Conservation (phyloP, 2,888 invertebrate species). For the Tetramorium bicarinatum region DNA sequence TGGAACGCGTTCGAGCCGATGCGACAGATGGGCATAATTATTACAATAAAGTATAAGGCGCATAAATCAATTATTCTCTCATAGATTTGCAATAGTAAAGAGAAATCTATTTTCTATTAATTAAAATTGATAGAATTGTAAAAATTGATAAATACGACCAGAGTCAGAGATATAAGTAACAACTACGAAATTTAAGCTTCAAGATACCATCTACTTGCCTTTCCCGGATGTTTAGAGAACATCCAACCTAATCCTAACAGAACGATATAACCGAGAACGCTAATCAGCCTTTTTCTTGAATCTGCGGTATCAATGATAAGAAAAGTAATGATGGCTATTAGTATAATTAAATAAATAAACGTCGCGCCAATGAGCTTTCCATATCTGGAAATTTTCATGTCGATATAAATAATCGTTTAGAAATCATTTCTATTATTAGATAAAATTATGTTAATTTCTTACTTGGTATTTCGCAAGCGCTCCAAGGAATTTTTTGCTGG, state of each 20-base stretch:
- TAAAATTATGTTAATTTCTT: conserved; percentile 9
- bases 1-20: conserved; percentile 46
- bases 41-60: conserved; percentile 33
- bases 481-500: conserved; percentile 64
- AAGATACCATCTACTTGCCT: conserved; percentile 84
- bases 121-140: neutral
- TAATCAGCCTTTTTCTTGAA: conserved; percentile 88
- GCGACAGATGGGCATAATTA: conserved; percentile 34
- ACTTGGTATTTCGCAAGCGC: conserved; percentile 52
- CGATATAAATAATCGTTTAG: neutral
- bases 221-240: conserved; percentile 88
- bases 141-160: neutral
- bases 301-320: conserved; percentile 90
- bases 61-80: neutral
- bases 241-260: conserved; percentile 90
- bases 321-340: conserved; percentile 88
- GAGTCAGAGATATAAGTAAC: neutral
- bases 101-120: neutral
- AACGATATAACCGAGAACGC: conserved; percentile 90
- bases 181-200: neutral
- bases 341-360: conserved; percentile 85
- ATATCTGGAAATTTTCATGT: conserved; percentile 85
- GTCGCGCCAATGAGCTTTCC: conserved; percentile 83
- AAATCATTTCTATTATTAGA: neutral
- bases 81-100: neutral